phyloP scores from a whole-genome alignment of 2,888 invertebrate genomes.

The Tetropium fuscum region DNA sequence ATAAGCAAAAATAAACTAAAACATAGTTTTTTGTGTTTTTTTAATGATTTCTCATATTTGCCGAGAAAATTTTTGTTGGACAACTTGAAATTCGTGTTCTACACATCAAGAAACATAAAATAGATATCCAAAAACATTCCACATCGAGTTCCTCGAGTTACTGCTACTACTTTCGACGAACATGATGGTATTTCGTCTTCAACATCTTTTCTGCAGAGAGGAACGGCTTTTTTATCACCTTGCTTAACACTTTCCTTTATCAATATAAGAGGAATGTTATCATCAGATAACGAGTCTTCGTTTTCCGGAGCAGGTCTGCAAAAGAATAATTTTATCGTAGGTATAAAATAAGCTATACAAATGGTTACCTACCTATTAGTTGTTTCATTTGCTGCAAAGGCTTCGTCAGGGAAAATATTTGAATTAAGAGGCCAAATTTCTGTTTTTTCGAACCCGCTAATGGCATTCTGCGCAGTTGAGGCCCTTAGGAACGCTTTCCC shows the following conservation, averaged over 20 bases:
- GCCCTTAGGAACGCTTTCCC: conserved; percentile 27
- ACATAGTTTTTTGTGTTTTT: no score
- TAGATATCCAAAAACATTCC: no score
- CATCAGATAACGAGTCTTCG: neutral
- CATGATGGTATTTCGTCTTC: conserved; percentile 1
- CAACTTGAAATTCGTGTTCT: no score
- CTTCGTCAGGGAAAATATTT: conserved; percentile 26
- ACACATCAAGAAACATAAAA: no score
- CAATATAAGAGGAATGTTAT: neutral
- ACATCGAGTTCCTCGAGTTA: no score
- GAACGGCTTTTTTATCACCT: neutral
- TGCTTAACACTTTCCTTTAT: neutral
- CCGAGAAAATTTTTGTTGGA: no score
- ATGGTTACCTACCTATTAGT: conserved; percentile 18
- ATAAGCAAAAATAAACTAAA: no score
- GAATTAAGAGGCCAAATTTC: conserved; percentile 25
- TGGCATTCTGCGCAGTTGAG: conserved; percentile 28
- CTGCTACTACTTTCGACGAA: conserved; percentile 1
- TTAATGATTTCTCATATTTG: no score
- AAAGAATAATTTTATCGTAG: neutral
- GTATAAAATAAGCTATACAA: neutral
- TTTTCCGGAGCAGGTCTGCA: neutral
- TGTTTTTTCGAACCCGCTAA: conserved; percentile 27
- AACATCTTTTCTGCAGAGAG: neutral
- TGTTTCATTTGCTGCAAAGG: conserved; percentile 27